Evolutionary conservation across 2,888 invertebrate species (phyloP).

Genomic region (Pyrrhosoma nymphula): DNA sequence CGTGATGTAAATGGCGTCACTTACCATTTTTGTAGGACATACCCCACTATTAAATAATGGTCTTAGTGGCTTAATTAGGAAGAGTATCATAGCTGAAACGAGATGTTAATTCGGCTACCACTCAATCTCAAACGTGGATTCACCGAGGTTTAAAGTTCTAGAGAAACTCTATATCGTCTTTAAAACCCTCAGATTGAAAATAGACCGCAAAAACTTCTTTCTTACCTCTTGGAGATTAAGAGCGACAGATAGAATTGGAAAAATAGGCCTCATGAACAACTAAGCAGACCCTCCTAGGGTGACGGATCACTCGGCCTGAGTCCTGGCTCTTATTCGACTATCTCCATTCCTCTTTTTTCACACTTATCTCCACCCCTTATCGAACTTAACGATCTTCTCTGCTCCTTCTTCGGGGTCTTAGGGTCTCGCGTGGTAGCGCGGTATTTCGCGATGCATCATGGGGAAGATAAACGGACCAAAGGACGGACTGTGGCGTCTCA

Average conservation of each 20-base stretch:
- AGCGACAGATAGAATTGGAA: background rate
- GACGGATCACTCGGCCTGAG: background rate
- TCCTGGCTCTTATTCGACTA: background rate
- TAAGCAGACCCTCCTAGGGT: background rate
- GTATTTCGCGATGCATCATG: conserved; percentile 59
- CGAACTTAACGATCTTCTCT: background rate
- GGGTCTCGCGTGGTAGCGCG: background rate
- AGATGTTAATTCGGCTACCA: too few species aligned
- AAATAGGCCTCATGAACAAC: background rate
- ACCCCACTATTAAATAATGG: too few species aligned
- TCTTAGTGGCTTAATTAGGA: too few species aligned
- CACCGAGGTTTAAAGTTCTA: background rate
- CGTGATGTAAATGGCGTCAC: too few species aligned
- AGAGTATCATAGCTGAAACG: too few species aligned
- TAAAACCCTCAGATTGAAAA: background rate
- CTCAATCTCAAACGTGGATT: too few species aligned
- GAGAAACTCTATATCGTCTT: background rate
- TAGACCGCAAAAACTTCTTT: background rate
- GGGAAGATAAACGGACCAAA: conserved; percentile 9
- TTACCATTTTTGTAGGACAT: too few species aligned
- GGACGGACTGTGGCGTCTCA: conserved; percentile 28
- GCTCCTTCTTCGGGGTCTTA: background rate
- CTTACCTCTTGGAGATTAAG: background rate
- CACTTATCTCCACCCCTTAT: background rate
- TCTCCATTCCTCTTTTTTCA: background rate